Conservation (phyloP, 2,888 invertebrate genomes). For the Eustalomyia histrio region DNA sequence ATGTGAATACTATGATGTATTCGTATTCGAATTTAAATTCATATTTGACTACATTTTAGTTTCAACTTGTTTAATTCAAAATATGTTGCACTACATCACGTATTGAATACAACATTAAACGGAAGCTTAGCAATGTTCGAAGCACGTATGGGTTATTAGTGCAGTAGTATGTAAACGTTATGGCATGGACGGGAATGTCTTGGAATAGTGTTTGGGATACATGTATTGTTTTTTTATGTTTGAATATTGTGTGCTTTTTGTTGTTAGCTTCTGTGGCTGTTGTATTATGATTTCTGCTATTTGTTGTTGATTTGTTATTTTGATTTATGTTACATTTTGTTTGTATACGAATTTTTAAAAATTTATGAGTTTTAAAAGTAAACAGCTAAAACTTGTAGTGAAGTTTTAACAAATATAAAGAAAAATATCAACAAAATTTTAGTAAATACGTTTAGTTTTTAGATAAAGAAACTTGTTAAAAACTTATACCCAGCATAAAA, state of each 20-base stretch:
- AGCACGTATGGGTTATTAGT: slow-evolving; percentile 64
- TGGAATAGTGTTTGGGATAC: not conserved
- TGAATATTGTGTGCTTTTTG: not conserved
- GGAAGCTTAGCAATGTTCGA: slow-evolving; percentile 60
- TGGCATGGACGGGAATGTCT: not conserved
- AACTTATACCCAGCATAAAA: too few species aligned
- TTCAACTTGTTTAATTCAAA: slow-evolving; percentile 3
- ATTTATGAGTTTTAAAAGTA: slow-evolving; percentile 22
- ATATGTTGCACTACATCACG: slow-evolving; percentile 61
- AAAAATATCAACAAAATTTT: not conserved
- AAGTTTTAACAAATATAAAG: not conserved
- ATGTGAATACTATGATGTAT: not conserved
- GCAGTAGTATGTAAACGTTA: slow-evolving; percentile 14
- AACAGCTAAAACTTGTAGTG: slow-evolving; percentile 6
- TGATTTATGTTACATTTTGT: slow-evolving; percentile 44
- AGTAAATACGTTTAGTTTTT: not conserved
- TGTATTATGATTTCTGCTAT: slow-evolving; percentile 27
- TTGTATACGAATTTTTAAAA: slow-evolving; percentile 20
- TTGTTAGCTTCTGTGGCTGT: slow-evolving; percentile 8
- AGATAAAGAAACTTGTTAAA: too few species aligned
- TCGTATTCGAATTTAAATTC: not conserved
- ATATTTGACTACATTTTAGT: not conserved
- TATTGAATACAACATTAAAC: slow-evolving; percentile 52
- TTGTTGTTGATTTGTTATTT: slow-evolving; percentile 48
- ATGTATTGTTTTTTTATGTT: not conserved